Conservation (phyloP, 2,113 vertebrate species). For the Planiliza haematocheilus region DNA sequence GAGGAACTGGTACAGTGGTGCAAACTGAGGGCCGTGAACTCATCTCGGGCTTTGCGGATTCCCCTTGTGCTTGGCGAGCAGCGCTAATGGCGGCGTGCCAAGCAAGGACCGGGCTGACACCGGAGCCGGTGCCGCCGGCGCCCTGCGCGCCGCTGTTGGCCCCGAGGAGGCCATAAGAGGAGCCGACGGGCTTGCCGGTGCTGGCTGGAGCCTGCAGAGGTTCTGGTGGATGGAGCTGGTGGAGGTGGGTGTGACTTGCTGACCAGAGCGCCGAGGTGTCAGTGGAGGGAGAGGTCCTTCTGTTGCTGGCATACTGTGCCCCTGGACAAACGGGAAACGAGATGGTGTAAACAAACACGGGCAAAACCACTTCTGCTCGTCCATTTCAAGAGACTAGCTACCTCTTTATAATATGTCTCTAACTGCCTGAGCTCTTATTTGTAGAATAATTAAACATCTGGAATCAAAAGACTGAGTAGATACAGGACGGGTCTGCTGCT, state of each 20-base stretch:
- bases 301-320: constrained; percentile 95
- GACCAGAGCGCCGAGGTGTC: constrained; percentile 88
- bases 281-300: constrained; percentile 87
- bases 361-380: neutral
- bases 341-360: neutral
- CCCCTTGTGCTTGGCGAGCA: constrained; percentile 91
- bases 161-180: constrained; percentile 66
- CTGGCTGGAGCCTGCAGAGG: constrained; percentile 77
- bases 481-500: neutral
- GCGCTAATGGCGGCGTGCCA: constrained; percentile 96
- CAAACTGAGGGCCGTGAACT: constrained; percentile 75
- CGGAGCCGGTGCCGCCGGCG: constrained; percentile 11
- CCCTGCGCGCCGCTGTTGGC: constrained; percentile 47
- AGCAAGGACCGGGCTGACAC: constrained; percentile 83
- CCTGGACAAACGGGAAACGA: constrained; percentile 78
- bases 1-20: constrained; percentile 69
- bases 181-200: constrained; percentile 70
- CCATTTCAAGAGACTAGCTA: too few relatives aligned
- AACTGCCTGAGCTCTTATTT: too few relatives aligned
- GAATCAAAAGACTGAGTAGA: neutral
- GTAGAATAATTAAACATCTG: too few relatives aligned
- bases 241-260: constrained; percentile 86
- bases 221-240: constrained; percentile 83
- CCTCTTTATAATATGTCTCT: too few relatives aligned
- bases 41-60: constrained; percentile 75